Evolutionary conservation across 2,888 invertebrate species (phyloP), one percentile per base, ranked within the genome.

Genomic region (Eulithis prunata): DNA sequence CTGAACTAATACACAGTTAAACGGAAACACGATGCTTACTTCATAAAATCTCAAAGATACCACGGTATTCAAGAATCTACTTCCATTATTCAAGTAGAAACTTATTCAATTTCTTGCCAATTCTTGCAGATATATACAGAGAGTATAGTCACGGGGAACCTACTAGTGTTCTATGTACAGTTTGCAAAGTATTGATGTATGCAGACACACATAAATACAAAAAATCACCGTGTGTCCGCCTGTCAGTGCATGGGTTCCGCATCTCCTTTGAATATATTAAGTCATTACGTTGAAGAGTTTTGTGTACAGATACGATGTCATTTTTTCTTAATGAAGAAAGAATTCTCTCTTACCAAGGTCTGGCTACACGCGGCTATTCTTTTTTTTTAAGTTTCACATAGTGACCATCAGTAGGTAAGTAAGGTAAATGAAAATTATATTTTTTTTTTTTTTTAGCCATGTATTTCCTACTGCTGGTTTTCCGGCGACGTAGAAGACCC

Each of bases 151-250:
- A 6, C 14, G 10, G 14, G 57, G 2, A 13, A 14, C 11, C 14
- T 12, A 8, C 47, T 57, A 32, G 45, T 58, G 32, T 52, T 51
- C 32, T 45, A 43, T 38, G 43, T 52, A 28, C 52, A 32, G 49
- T 51, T 61, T 57, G 14, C 56, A 62, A 66, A 61, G 51, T 60
- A 61, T 62, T 70, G 70, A 73, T 72, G 62, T 68, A 74, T 74
- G 72, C 73, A 66, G 68, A 66, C 68, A 64, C 56, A 59, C 70
- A 72, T 74, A 74, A 69, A 74, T 69, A 72, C 69, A 74, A 74
- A 74, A 74, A 74, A 74, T 72, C 67, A 67, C 64, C 71, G 70
- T 70, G 71, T 71, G 71, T 73, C 74, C 62, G 70, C 49, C 52
- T 62, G 67, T 64, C 66, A 68, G 66, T 66, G 71, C 68, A 67